Conservation (phyloP, 2,888 invertebrate genomes). For the Altica lythri region DNA sequence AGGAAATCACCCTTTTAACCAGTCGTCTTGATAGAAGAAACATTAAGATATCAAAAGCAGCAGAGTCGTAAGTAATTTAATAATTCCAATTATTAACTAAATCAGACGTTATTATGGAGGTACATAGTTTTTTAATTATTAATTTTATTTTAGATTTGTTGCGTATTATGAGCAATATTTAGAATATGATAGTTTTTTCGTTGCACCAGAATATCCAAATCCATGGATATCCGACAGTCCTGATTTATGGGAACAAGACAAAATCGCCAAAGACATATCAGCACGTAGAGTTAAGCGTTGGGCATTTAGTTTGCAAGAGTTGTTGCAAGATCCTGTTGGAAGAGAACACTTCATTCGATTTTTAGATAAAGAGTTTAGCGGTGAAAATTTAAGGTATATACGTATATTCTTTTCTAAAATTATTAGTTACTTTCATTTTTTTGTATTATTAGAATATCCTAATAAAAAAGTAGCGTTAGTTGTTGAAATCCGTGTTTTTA, state of each 20-base stretch:
- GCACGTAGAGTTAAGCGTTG: conserved; percentile 92
- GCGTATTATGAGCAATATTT: conserved; percentile 93
- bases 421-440: no score
- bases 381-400: conserved; percentile 93
- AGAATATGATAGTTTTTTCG: conserved; percentile 95
- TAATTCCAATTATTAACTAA: no score
- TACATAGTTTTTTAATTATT: no score
- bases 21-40: conserved; percentile 84
- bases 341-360: conserved; percentile 95
- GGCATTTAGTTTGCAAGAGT: conserved; percentile 95
- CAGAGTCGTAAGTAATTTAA: conserved; percentile 80
- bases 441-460: no score
- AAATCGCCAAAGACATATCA: conserved; percentile 89
- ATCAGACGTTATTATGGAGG: no score
- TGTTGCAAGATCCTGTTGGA: conserved; percentile 93
- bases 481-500: no score
- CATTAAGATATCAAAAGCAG: conserved; percentile 90
- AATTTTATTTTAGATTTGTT: conserved; percentile 67
- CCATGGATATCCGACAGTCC: conserved; percentile 96
- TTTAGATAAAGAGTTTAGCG: conserved; percentile 97
- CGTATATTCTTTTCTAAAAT: no score
- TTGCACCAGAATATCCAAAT: conserved; percentile 91
- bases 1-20: conserved; percentile 75
- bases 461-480: no score
- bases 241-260: conserved; percentile 98